phyloP scores from a whole-genome alignment of 2,113 vertebrate genomes.

The western clawed frog (Xenopus tropicalis) region UCB_Xtro_10.0 CM004447.2:41121001-41121500 shows the following conservation, averaged over 20 bases:
- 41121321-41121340: background rate
- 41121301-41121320: background rate
- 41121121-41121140: constrained; percentile 88
- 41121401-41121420: no score
- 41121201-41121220: constrained; percentile 90
- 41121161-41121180: constrained; percentile 90
- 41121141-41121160: constrained; percentile 86
- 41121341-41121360: background rate
- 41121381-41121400: background rate
- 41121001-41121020: constrained; percentile 91
- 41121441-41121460: no score
- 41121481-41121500: no score
- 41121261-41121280: background rate
- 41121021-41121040: constrained; percentile 92
- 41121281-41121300: background rate
- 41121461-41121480: no score
- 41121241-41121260: background rate
- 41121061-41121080: constrained; percentile 86
- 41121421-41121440: no score
- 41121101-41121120: constrained; percentile 82
- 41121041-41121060: constrained; percentile 84
- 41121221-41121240: constrained; percentile 90
- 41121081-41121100: constrained; percentile 91
- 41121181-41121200: constrained; percentile 94
- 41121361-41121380: constrained; percentile 2